Evolutionary conservation across 1,140 invertebrate genomes (phyloP).

Genomic region (Drosophila aff.): DNA sequence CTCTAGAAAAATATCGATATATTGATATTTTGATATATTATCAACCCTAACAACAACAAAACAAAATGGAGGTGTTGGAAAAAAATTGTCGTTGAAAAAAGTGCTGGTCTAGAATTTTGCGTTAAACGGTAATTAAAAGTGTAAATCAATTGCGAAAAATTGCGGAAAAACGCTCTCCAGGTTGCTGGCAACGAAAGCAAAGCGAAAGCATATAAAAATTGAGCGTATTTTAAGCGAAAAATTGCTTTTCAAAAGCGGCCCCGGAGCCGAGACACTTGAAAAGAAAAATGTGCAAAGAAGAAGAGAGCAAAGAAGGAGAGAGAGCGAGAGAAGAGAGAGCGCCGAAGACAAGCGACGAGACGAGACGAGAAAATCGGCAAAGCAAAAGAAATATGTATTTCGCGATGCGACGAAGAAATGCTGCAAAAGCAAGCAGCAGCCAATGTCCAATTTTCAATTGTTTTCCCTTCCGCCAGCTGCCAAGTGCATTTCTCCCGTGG

Average conservation of each 20-base stretch:
- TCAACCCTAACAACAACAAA: slow-evolving; percentile 45
- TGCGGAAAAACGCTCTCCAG: slow-evolving; percentile 54
- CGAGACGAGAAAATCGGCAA: slow-evolving; percentile 62
- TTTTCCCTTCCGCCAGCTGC: slow-evolving; percentile 65
- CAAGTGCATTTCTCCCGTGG: slow-evolving; percentile 61
- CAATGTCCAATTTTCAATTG: slow-evolving; percentile 75
- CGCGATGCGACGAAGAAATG: slow-evolving; percentile 72
- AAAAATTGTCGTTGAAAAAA: slow-evolving; percentile 68
- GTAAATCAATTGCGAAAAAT: slow-evolving; percentile 66
- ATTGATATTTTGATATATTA: no score
- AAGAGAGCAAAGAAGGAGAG: slow-evolving; percentile 60
- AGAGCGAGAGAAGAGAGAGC: slow-evolving; percentile 48
- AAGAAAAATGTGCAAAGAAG: slow-evolving; percentile 80
- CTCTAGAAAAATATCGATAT: no score
- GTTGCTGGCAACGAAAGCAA: slow-evolving; percentile 55
- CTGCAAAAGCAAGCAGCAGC: slow-evolving; percentile 60
- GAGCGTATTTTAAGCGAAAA: slow-evolving; percentile 71
- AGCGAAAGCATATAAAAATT: slow-evolving; percentile 43
- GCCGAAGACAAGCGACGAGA: slow-evolving; percentile 72
- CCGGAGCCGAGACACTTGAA: slow-evolving; percentile 73
- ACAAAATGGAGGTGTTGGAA: slow-evolving; percentile 85
- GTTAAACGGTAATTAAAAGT: slow-evolving; percentile 81
- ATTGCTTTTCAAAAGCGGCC: slow-evolving; percentile 67
- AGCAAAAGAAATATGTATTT: slow-evolving; percentile 85
- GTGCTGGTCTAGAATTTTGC: slow-evolving; percentile 78